Evolutionary conservation across 2,113 vertebrate species (phyloP).

Genomic region (Gallinago jamesoni): DNA sequence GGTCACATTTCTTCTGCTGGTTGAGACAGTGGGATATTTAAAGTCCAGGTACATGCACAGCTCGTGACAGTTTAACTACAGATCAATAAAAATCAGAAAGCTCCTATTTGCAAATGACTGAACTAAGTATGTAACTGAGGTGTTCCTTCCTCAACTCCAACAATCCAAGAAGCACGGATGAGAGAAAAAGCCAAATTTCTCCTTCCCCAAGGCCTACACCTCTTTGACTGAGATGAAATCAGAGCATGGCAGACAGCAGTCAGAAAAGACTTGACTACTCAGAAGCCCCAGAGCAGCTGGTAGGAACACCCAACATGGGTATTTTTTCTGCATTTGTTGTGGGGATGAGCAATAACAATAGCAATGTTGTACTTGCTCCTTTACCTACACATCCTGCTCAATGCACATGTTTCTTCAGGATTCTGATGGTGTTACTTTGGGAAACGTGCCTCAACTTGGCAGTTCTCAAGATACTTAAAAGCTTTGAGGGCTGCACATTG

Average conservation of each 20-base stretch:
- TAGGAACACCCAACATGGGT: accelerated
- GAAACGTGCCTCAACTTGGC: neutral
- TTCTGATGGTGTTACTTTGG: neutral
- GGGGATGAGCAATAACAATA: neutral
- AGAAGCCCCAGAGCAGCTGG: neutral
- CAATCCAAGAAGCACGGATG: neutral
- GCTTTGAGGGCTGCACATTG: neutral
- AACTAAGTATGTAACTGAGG: neutral
- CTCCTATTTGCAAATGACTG: neutral
- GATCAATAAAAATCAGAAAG: neutral
- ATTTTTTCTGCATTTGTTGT: neutral
- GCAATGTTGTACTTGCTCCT: neutral
- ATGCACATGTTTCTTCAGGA: accelerated
- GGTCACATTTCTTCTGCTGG: neutral
- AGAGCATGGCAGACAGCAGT: neutral
- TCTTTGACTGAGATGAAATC: neutral
- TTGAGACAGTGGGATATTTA: neutral
- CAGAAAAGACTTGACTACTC: neutral
- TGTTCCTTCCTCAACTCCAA: neutral
- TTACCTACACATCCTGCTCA: neutral
- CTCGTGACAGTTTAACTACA: neutral
- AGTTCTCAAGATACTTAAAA: neutral
- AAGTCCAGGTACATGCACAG: neutral
- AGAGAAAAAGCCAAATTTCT: neutral
- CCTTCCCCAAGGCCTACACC: neutral